Base-by-base conservation (phyloP, 2,797 vertebrate species). In the Falco cherrug region DNA sequence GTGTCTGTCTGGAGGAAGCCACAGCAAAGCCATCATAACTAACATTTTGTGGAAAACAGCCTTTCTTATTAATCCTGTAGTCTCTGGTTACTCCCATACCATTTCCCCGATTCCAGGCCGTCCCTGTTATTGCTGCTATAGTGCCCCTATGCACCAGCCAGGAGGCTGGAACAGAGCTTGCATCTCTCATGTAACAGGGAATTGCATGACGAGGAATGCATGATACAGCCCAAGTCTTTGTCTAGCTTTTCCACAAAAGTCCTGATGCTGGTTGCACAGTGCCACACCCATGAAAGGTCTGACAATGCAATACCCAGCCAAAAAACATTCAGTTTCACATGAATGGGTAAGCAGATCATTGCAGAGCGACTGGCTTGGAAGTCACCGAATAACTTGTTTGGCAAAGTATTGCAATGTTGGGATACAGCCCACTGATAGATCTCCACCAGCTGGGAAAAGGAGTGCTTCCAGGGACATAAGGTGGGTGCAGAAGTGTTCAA, bases 1-100 rank as follows among this genome's bases (percentile, higher is more conserved):
- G 53, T 68, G 74, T 84, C 76, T 83, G 91, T 70, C 92, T 94
- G 92, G 65, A 89, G 56, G 57, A 97, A 97, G 67, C 83, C 91
- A 91, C 91, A 97, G 88, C 47, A 97, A 96, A 95, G 65, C 35
- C 64, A 79, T 87, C 12, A 1, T 67, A 80, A 84, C 78, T 61
- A 93, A n/a, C 2, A 13, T 77, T 82, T 54, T 85, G 60, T 81
- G 57, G 82, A 92, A 95, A 97, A 93, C 50, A 82, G 39, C 16
- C 33, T 68, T 95, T 90, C 65, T 80, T 85, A 64, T 64, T 96
- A 75, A 73, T 89, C 83, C 75, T 91, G 18, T 65, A 87, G 71
- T 69, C 35, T 81, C 76, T 61, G 61, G 35, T 91, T 95, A 63
- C 57, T 92, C 75, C 53, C 68, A 69, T 69, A 77, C 50, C 5